Evolutionary conservation across 2,888 invertebrate genomes (phyloP), one percentile per base, ranked within the genome.

Genomic region (Corbicula japonica): DNA sequence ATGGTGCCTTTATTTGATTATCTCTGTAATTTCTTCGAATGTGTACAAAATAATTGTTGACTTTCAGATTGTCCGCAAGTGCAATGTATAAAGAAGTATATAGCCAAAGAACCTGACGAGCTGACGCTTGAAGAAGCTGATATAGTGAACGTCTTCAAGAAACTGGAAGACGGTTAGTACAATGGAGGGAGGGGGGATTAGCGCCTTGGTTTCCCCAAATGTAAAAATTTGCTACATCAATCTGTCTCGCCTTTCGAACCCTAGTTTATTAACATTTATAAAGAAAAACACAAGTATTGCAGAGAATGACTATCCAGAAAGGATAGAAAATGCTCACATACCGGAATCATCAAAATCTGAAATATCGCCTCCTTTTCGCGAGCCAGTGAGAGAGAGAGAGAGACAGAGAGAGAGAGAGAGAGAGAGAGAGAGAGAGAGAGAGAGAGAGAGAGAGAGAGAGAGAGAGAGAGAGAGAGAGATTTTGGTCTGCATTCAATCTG

Each of bases 1-100:
- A n/a, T n/a, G n/a, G n/a, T n/a, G n/a, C n/a, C n/a, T n/a, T n/a
- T n/a, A n/a, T n/a, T n/a, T n/a, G n/a, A n/a, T n/a, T n/a, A n/a
- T n/a, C n/a, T n/a, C n/a, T n/a, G n/a, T n/a, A n/a, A n/a, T n/a
- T n/a, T n/a, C n/a, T n/a, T n/a, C n/a, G n/a, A n/a, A n/a, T n/a
- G n/a, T n/a, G n/a, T n/a, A n/a, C n/a, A n/a, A n/a, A n/a, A n/a
- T n/a, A n/a, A n/a, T n/a, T n/a, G n/a, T n/a, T n/a, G n/a, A n/a
- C n/a, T n/a, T n/a, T n/a, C 84, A 94, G 98, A 99, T 94, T 99
- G 98, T 92, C 98, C 99, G 34, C 98, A 98, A 94, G 98, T 98
- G 26, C 96, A 96, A 88, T 97, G 97, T 80, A 95, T 97, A 41
- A 97, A 97, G 94, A 95, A 95, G 46, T 99, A 98, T 93, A 93